phyloP scores from a whole-genome alignment of 2,797 vertebrate genomes.

The Sebastiscus tertius region DNA sequence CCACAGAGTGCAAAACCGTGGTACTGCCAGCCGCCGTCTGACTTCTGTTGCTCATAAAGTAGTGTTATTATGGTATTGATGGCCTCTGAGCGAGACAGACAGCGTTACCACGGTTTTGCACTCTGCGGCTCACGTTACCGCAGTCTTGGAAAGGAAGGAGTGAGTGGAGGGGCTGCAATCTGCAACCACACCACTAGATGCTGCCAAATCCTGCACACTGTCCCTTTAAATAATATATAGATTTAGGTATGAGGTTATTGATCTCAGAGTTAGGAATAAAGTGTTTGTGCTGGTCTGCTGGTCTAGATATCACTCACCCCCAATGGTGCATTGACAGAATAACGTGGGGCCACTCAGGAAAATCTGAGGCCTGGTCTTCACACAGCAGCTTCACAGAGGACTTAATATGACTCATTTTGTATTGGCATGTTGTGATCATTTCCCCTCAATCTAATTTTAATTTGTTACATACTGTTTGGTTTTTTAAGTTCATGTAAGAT shows the following conservation, averaged over 20 bases:
- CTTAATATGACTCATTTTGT: not conserved
- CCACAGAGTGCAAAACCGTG: too few relatives aligned
- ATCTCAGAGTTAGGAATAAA: not conserved
- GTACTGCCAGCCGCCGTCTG: too few relatives aligned
- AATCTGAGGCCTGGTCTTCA: not conserved
- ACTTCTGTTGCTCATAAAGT: too few relatives aligned
- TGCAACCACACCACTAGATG: too few relatives aligned
- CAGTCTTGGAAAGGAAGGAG: too few relatives aligned
- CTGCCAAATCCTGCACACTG: too few relatives aligned
- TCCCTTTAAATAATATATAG: not conserved
- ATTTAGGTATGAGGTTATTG: not conserved
- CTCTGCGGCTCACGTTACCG: too few relatives aligned
- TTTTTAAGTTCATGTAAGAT: not conserved
- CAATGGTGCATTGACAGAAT: not conserved
- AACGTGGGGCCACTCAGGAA: not conserved
- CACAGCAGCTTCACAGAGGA: not conserved
- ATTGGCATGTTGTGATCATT: not conserved
- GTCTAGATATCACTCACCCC: too few relatives aligned
- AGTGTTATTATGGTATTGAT: too few relatives aligned
- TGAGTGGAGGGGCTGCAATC: too few relatives aligned
- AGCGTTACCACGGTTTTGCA: too few relatives aligned
- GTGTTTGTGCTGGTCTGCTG: not conserved
- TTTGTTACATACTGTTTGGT: fast-evolving
- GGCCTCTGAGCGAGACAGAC: too few relatives aligned
- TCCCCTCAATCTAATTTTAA: not conserved